Percentiles rank a stretch among this genome's conserved stretches.
Evolutionary conservation across 2,113 vertebrate genomes (phyloP).

Genomic region (Sporophila hypoxantha): DNA sequence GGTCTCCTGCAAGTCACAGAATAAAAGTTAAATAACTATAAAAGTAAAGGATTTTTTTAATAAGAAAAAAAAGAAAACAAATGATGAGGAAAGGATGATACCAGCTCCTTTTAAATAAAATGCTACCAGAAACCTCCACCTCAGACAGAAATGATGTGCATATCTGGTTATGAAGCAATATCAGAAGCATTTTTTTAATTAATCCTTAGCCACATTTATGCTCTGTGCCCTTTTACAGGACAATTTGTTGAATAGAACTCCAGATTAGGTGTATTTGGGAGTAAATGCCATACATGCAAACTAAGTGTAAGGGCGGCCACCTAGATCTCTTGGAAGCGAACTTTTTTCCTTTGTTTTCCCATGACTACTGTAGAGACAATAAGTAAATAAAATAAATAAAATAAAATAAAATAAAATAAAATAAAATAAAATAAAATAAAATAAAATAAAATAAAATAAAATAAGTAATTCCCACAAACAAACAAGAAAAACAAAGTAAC

Average conservation of each 20-base stretch:
- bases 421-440: background rate
- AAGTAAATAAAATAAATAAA: background rate
- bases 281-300: background rate
- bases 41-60: background rate
- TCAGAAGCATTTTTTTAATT: background rate
- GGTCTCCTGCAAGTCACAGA: background rate
- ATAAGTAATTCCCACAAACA: too few species aligned
- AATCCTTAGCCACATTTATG: background rate
- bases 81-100: background rate
- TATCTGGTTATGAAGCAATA: background rate
- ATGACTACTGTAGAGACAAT: background rate
- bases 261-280: background rate
- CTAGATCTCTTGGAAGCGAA: background rate
- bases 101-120: background rate
- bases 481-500: background rate
- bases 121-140: background rate
- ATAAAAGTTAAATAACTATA: background rate
- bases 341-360: background rate
- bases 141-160: rapidly evolving
- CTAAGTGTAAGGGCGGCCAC: background rate
- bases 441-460: background rate
- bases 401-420: background rate
- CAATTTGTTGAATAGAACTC: background rate
- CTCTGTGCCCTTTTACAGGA: background rate
- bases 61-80: background rate